Evolutionary conservation across 2,113 vertebrate species (phyloP), one percentile per base, ranked within the genome.

Genomic region (Nestor notabilis): DNA sequence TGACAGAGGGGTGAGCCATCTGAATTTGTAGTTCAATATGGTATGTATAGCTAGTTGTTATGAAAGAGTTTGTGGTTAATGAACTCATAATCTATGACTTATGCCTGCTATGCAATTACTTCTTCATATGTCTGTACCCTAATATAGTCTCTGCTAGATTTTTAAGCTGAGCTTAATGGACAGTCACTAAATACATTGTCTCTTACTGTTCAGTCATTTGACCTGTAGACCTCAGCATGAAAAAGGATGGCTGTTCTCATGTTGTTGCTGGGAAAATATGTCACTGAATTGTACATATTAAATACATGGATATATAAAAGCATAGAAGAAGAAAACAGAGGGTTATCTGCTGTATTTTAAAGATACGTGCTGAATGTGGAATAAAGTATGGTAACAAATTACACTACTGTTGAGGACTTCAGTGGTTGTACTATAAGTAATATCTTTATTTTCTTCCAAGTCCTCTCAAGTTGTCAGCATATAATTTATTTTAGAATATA

Each of bases 81-180:
- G 44, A 78, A 47, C 2, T 61, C 11, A n/a, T 43, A 19, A 6
- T 56, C 17, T 15, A 46, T 35, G 56, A 35, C 6, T 58, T 15
- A 58, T 35, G 2, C 7, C n/a, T 56, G n/a, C 14, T 52, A 15
- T 23, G 7, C 9, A 56, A 14, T 9, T 64, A 10, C 12, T 65
- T 68, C 24, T 63, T 88, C 49, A 33, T 46, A 41, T 44, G 10
- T 4, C 21, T 72, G 15, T 60, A 65, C 5, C 15, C 10, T 20
- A n/a, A 1, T 4, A 2, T 27, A 55, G 9, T 24, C 11, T 31
- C 13, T 20, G 7, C 7, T 53, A 12, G 12, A 5, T n/a, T 50
- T 83, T 81, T 72, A 43, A 20, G 25, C 13, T 39, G 7, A 46
- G 1, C 2, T 77, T 68, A 44, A 47, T 33, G 20, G 83, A 20